Percentiles rank a stretch among this genome's conserved stretches.
Conservation (phyloP, 2,888 invertebrate species). For the Heliconius hortense region DNA sequence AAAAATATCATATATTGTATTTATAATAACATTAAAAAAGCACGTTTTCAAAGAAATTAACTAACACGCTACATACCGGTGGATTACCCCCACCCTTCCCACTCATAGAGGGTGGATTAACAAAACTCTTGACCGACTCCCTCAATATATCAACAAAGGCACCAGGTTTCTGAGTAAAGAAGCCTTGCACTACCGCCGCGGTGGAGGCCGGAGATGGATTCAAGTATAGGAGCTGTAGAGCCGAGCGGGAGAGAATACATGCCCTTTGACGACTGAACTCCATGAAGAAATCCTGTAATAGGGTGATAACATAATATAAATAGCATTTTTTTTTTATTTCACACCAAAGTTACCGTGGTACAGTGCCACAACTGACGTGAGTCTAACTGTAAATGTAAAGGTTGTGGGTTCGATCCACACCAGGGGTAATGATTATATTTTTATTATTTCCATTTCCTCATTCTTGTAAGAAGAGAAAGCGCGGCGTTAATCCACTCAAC, state of each 20-base stretch:
- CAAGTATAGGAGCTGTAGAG: slow-evolving; percentile 91
- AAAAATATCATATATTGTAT: not conserved
- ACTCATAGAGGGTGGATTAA: slow-evolving; percentile 93
- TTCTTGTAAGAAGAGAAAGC: too few species aligned
- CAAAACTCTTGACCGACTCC: slow-evolving; percentile 93
- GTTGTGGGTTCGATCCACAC: too few species aligned
- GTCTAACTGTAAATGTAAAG: too few species aligned
- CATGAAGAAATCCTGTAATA: slow-evolving; percentile 91
- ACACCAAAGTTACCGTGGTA: too few species aligned
- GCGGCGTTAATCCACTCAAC: too few species aligned
- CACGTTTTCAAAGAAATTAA: not conserved
- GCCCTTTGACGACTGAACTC: slow-evolving; percentile 95
- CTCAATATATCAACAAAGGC: slow-evolving; percentile 89
- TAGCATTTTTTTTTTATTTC: not conserved
- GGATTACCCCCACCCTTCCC: slow-evolving; percentile 86
- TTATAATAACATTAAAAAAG: too few species aligned
- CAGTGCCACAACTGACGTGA: too few species aligned
- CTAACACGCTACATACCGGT: slow-evolving; percentile 69
- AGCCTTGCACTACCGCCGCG: slow-evolving; percentile 59
- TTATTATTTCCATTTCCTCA: too few species aligned
- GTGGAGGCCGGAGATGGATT: slow-evolving; percentile 69
- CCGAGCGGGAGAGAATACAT: slow-evolving; percentile 95
- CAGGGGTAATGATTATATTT: too few species aligned
- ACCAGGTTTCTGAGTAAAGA: slow-evolving; percentile 58
- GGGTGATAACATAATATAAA: not conserved